These are phyloP conservation scores for Mythimna impura DNA, from an alignment of 2,888 invertebrate species.

Conservation along the genomic window DNA sequence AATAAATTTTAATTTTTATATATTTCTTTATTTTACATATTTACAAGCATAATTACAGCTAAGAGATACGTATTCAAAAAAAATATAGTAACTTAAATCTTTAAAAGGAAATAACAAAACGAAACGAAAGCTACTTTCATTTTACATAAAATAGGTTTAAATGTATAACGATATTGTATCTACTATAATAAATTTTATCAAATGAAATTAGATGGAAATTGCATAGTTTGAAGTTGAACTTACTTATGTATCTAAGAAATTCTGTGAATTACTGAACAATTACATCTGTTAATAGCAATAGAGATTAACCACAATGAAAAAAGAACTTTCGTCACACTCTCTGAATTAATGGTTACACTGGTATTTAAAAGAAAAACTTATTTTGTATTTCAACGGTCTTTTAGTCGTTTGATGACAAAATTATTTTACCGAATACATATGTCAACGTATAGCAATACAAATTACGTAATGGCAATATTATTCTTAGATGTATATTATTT, in stretches of 20 bases:
- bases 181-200: constrained; percentile 29
- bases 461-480: constrained; percentile 65
- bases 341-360: constrained; percentile 59
- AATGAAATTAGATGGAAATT: constrained; percentile 20
- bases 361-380: constrained; percentile 48
- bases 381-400: constrained; percentile 59
- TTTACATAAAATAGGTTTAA: constrained; percentile 50
- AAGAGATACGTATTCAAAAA: constrained; percentile 65
- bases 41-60: constrained; percentile 86
- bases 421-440: constrained; percentile 68
- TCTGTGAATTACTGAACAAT: constrained; percentile 41
- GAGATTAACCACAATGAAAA: constrained; percentile 60
- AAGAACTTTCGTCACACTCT: constrained; percentile 69
- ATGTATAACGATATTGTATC: constrained; percentile 50
- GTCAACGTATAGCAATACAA: constrained; percentile 62
- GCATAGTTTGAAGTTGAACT: constrained; percentile 34
- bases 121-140: constrained; percentile 57
- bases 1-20: constrained; percentile 33
- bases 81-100: constrained; percentile 55
- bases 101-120: constrained; percentile 65
- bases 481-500: constrained; percentile 46
- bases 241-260: constrained; percentile 36
- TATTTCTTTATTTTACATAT: constrained; percentile 86
- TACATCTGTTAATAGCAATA: constrained; percentile 47
- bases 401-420: constrained; percentile 67